Conservation (phyloP, 2,797 vertebrate genomes). For the Menidia menidia region DNA sequence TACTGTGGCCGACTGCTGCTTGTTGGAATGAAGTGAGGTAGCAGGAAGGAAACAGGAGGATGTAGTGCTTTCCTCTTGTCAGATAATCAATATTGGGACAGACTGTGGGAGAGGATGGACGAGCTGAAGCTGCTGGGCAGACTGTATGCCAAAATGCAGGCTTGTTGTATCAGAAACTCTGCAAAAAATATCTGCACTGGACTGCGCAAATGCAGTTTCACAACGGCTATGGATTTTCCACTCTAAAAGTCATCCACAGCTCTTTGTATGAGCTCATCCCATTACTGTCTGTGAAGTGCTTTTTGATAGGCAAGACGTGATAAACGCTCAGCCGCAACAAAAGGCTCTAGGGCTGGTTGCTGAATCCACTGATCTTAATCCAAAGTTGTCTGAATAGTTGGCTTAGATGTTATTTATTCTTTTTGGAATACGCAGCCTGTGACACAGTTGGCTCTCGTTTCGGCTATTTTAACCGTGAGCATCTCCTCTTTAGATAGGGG, state of each 20-base stretch:
- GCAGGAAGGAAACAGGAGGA: slow-evolving; percentile 79
- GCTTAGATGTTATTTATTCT: slow-evolving; percentile 62
- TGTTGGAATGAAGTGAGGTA: slow-evolving; percentile 71
- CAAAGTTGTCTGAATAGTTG: slow-evolving; percentile 59
- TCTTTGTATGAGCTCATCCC: slow-evolving; percentile 68
- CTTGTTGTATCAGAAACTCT: slow-evolving; percentile 55
- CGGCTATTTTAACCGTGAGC: slow-evolving; percentile 55
- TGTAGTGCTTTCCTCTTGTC: slow-evolving; percentile 77
- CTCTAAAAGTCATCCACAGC: slow-evolving; percentile 68
- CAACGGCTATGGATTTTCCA: slow-evolving; percentile 66
- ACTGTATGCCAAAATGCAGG: slow-evolving; percentile 46
- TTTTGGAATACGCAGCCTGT: slow-evolving; percentile 53
- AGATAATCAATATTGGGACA: slow-evolving; percentile 79
- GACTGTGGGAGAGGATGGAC: slow-evolving; percentile 71
- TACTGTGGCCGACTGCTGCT: slow-evolving; percentile 66
- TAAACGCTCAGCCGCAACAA: slow-evolving; percentile 61
- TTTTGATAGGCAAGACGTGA: slow-evolving; percentile 69
- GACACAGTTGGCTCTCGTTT: slow-evolving; percentile 58
- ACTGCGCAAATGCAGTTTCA: slow-evolving; percentile 43
- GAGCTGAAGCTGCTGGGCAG: slow-evolving; percentile 51
- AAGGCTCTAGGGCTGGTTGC: slow-evolving; percentile 53
- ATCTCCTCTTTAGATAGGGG: slow-evolving; percentile 32
- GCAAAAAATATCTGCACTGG: slow-evolving; percentile 41
- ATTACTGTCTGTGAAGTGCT: slow-evolving; percentile 68
- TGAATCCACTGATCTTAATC: slow-evolving; percentile 67